These are phyloP conservation scores for Amblyjoppa fuscipennis DNA, from an alignment of 2,888 invertebrate species.

Conservation along the genomic window DNA sequence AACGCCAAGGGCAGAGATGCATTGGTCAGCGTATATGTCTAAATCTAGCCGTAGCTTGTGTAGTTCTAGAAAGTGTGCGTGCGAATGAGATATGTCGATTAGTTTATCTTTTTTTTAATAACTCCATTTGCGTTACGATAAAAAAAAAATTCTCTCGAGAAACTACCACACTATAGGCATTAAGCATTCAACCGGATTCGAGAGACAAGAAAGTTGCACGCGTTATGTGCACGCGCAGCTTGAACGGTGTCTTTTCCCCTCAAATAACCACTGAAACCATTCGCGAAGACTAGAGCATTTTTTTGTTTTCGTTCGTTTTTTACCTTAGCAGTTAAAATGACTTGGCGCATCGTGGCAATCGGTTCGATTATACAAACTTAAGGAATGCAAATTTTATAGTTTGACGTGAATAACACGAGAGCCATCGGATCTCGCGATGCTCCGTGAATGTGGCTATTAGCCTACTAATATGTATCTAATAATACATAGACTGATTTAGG, in stretches of 20 bases:
- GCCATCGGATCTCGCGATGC: not conserved
- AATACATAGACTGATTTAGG: slow-evolving; percentile 57
- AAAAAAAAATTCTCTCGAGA: slow-evolving; percentile 15
- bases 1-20: slow-evolving; percentile 81
- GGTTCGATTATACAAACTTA: slow-evolving; percentile 19
- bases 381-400: slow-evolving; percentile 10
- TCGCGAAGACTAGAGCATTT: slow-evolving; percentile 10
- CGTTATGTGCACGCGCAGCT: slow-evolving; percentile 24
- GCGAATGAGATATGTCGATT: slow-evolving; percentile 62
- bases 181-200: slow-evolving; percentile 21
- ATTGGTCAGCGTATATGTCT: slow-evolving; percentile 85
- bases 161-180: slow-evolving; percentile 17
- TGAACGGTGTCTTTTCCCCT: slow-evolving; percentile 28
- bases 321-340: slow-evolving; percentile 56
- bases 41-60: slow-evolving; percentile 83
- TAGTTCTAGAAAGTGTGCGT: slow-evolving; percentile 77
- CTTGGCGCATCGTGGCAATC: slow-evolving; percentile 30
- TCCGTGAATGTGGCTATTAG: slow-evolving; percentile 36
- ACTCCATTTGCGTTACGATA: slow-evolving; percentile 41
- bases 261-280: not conserved
- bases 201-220: not conserved
- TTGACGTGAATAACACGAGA: not conserved
- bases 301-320: slow-evolving; percentile 12
- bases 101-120: slow-evolving; percentile 46
- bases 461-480: slow-evolving; percentile 43